A percentile compares a stretch with the other conserved stretches of the same genome.
These are phyloP conservation scores for Atherinosoma microstoma DNA, from an alignment of 2,797 vertebrate genomes.

Conservation along the genomic window DNA sequence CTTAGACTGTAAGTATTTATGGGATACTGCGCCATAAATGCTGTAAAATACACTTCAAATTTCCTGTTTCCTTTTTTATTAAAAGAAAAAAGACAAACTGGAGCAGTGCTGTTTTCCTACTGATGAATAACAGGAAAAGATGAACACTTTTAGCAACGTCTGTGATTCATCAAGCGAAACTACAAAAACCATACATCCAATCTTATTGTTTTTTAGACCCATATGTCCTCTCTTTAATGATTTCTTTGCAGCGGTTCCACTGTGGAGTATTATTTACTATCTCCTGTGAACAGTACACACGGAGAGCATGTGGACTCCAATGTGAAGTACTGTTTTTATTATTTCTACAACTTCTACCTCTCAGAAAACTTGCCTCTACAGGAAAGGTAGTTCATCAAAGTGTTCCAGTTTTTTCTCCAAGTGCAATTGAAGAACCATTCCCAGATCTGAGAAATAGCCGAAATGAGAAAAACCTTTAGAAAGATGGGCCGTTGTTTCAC, in stretches of 20 bases:
- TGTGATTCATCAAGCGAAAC: neutral
- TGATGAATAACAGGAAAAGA: neutral
- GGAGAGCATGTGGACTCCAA: neutral
- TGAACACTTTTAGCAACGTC: neutral
- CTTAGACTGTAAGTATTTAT: neutral
- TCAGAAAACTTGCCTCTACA: neutral
- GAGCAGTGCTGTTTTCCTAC: neutral
- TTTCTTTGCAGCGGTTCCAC: neutral
- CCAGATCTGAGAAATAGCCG: slow-evolving; percentile 4
- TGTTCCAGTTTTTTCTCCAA: neutral
- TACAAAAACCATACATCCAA: neutral
- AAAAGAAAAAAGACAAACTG: neutral
- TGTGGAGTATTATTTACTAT: neutral
- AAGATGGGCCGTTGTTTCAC: neutral
- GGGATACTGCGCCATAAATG: neutral
- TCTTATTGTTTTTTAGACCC: neutral
- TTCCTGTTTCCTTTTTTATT: neutral
- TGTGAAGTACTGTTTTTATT: neutral
- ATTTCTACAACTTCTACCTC: slow-evolving; percentile 1
- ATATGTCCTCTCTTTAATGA: neutral
- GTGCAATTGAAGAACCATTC: slow-evolving; percentile 10
- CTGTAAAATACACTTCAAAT: neutral
- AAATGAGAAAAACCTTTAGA: neutral
- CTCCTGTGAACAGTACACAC: neutral
- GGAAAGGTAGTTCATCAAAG: slow-evolving; percentile 5